Evolutionary conservation across 2,113 vertebrate genomes (phyloP), one percentile per base, ranked within the genome.

Genomic region (Monarcha castaneiventris): DNA sequence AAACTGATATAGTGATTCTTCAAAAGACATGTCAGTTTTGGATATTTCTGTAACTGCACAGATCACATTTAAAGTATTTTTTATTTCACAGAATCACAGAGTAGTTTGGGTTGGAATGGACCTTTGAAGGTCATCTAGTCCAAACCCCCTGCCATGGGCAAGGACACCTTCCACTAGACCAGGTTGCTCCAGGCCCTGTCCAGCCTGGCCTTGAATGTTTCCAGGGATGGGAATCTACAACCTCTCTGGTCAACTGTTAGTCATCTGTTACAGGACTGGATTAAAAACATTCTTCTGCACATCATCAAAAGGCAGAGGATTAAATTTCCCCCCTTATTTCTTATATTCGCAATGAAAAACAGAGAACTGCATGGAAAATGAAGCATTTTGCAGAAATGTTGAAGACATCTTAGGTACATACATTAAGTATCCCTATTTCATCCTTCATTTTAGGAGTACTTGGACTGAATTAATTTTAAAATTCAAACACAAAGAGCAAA

Each of bases 151-250:
- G 21, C 22, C 44, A 51, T 33, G n/a, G 22, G 29, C 58, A 78
- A 33, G 23, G 59, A 52, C 18, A 52, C 32, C 19, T 74, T 52
- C 22, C 29, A 21, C 16, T 8, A 59, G 16, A 16, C 18, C 51
- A 51, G 37, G 27, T 1, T 52, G 37, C 23, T 29, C 32, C 44
- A 59, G 74, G 23, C 19, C 22, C 33, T 0, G 0, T 81, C 37
- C 37, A 74, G 10, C 16, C 29, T 67, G n/a, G 69, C 54, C 16
- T 25, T 44, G 10, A 58, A 39, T 32, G 19, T 29, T 61, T 67
- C 33, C 46, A 67, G 33, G 52, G 37, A 59, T 74, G 33, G 29
- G 69, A 44, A 82, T 74, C 35, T 26, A 77, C n/a, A 49, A 20
- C 7, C 58, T 39, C 61, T 66, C 68, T 25, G 16, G 5, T 37